Conservation (phyloP, 1,140 invertebrate genomes). For the Aphis gossypii region DNA sequence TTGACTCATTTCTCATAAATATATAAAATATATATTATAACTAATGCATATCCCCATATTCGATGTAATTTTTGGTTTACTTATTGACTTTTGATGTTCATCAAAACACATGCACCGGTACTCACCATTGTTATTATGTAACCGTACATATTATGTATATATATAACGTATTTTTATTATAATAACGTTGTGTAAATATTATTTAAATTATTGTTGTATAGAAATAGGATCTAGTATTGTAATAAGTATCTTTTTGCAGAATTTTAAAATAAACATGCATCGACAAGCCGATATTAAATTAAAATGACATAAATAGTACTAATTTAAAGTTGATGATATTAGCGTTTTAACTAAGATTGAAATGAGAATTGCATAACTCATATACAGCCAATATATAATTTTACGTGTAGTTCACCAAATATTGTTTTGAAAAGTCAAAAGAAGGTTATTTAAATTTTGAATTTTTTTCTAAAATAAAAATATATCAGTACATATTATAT, state of each 20-base stretch:
- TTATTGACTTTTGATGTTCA: not conserved
- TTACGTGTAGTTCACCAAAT: not conserved
- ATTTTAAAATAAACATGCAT: not conserved
- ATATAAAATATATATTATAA: constrained; percentile 1
- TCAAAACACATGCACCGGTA: not conserved
- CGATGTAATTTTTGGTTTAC: not conserved
- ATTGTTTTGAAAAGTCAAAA: not conserved
- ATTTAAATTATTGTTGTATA: not conserved
- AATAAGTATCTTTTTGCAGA: not conserved
- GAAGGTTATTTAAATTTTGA: not conserved
- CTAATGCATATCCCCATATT: not conserved
- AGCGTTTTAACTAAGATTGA: not conserved
- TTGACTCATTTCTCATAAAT: not conserved
- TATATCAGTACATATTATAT: not conserved
- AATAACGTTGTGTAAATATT: not conserved
- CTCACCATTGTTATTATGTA: not conserved
- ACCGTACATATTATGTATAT: not conserved
- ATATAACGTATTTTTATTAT: not conserved
- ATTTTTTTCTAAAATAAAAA: not conserved
- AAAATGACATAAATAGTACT: not conserved
- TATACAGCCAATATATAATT: not conserved
- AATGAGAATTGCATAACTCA: not conserved
- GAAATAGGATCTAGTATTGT: not conserved
- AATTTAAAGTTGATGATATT: not conserved
- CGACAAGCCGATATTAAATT: not conserved